These are phyloP conservation scores for Hystrix brachyura DNA, from an alignment of 2,113 vertebrate species.

Conservation along the genomic window DNA sequence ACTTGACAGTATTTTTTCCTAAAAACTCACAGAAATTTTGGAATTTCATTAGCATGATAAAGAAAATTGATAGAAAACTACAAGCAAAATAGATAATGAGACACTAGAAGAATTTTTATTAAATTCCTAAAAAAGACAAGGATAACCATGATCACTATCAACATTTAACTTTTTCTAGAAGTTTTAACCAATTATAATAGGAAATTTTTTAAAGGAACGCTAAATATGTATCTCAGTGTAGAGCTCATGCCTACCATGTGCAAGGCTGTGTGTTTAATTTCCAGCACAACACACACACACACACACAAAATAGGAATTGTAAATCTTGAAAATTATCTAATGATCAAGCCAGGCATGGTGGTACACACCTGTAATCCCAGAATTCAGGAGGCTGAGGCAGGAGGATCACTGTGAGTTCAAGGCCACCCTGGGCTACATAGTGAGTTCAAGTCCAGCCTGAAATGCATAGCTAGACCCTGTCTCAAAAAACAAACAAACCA, in stretches of 20 bases:
- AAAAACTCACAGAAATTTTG: background rate
- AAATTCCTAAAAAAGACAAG: background rate
- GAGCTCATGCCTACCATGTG: background rate
- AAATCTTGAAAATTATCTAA: background rate
- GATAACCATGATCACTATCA: background rate
- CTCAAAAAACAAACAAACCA: too few species aligned
- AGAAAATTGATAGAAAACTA: background rate
- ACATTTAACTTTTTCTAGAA: background rate
- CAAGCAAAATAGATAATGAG: background rate
- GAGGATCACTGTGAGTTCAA: too few species aligned
- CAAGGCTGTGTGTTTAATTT: background rate
- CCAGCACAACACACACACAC: background rate
- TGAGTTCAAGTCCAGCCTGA: too few species aligned
- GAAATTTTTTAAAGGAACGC: background rate
- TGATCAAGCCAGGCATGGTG: too few species aligned
- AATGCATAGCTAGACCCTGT: too few species aligned
- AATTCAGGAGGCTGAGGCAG: too few species aligned
- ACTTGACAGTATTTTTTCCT: background rate
- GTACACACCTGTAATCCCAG: too few species aligned
- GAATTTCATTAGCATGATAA: background rate
- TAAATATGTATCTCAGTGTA: background rate
- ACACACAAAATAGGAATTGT: background rate
- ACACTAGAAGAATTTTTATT: background rate
- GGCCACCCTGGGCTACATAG: too few species aligned
- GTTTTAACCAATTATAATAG: background rate